phyloP scores from a whole-genome alignment of 1,140 invertebrate genomes.

The Ephestia elutella region DNA sequence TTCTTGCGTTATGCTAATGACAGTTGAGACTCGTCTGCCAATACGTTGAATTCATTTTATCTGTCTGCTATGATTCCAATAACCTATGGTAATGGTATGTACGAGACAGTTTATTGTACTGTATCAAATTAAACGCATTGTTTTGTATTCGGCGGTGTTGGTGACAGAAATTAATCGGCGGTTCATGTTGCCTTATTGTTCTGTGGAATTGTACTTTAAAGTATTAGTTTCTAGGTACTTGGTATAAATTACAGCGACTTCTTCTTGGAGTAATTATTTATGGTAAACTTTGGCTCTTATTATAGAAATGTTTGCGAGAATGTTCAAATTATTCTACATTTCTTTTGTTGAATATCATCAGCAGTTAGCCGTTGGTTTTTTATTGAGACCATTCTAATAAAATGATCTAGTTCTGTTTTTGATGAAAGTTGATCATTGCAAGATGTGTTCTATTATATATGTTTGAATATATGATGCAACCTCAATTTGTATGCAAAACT shows the following conservation, averaged over 20 bases:
- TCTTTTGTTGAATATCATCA: too few species aligned
- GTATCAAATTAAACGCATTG: slow-evolving; percentile 31
- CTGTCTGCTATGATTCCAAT: slow-evolving; percentile 43
- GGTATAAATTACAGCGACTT: too few species aligned
- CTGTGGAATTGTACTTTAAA: neutral
- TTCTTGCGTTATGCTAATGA: slow-evolving; percentile 47
- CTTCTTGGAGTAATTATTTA: too few species aligned
- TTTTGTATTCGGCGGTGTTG: neutral
- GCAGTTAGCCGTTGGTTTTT: too few species aligned
- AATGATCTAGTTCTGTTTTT: too few species aligned
- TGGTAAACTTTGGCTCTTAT: too few species aligned
- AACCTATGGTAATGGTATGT: slow-evolving; percentile 43
- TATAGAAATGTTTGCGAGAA: too few species aligned
- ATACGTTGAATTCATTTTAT: slow-evolving; percentile 53
- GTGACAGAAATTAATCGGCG: neutral
- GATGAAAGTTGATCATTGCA: too few species aligned
- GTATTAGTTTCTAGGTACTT: neutral
- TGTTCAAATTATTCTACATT: too few species aligned
- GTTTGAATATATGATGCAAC: neutral
- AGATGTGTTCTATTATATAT: neutral
- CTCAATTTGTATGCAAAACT: neutral
- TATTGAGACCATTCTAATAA: too few species aligned
- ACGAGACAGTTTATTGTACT: slow-evolving; percentile 46
- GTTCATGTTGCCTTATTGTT: neutral
- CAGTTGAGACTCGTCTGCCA: slow-evolving; percentile 42